phyloP scores from a whole-genome alignment of 2,888 invertebrate genomes.

The Scaptomyza flava region DNA sequence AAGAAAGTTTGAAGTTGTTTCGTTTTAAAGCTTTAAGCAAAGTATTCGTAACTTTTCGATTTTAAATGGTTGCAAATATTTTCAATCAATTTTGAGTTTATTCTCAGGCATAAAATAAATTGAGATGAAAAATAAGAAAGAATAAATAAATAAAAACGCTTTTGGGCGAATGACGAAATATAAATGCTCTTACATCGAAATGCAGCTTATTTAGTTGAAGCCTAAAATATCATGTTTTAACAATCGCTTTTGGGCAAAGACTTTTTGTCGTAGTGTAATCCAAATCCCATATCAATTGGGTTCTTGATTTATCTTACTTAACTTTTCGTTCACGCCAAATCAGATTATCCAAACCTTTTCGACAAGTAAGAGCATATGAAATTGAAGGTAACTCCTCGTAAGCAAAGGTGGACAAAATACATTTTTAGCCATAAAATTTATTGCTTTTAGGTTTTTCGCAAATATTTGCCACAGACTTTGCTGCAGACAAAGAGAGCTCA shows the following conservation, averaged over 20 bases:
- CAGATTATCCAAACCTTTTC: background rate
- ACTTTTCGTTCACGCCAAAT: background rate
- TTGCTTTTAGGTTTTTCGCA: constrained; percentile 65
- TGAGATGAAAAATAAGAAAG: constrained; percentile 8
- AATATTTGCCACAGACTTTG: constrained; percentile 39
- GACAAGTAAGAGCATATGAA: constrained; percentile 27
- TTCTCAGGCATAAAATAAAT: constrained; percentile 43
- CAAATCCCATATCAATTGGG: background rate
- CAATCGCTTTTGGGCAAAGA: no score
- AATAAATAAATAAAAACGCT: background rate
- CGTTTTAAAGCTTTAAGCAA: background rate
- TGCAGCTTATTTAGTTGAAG: no score
- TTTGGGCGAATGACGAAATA: constrained; percentile 1
- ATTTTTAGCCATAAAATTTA: constrained; percentile 75
- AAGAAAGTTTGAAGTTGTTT: background rate
- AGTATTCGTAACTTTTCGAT: constrained; percentile 24
- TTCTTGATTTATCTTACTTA: background rate
- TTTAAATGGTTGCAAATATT: constrained; percentile 32
- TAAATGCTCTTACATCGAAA: background rate
- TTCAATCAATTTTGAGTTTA: constrained; percentile 71
- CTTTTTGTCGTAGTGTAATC: no score
- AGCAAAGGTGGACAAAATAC: constrained; percentile 65
- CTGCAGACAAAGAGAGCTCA: constrained; percentile 36
- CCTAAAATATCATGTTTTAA: no score
- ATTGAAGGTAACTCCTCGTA: constrained; percentile 25